These are phyloP conservation scores for Torymus texanus DNA, from an alignment of 2,888 invertebrate species.

Conservation along the genomic window DNA sequence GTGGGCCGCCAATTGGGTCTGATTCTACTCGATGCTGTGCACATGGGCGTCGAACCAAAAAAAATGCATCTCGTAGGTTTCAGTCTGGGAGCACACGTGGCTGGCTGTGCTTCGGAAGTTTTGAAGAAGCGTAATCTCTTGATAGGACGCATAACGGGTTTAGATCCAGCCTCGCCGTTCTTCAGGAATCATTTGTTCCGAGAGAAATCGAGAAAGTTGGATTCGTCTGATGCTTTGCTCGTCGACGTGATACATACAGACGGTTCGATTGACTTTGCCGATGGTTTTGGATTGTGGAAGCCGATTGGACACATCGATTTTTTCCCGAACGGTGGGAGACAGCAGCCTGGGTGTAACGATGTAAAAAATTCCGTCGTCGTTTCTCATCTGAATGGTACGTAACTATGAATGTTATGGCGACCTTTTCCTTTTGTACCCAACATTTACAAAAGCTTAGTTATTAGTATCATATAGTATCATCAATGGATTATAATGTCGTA, in stretches of 20 bases:
- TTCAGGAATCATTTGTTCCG: constrained; percentile 78
- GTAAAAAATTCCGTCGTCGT: constrained; percentile 78
- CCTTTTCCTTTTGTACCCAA: neutral
- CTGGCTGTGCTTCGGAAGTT: constrained; percentile 78
- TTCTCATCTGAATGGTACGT: constrained; percentile 77
- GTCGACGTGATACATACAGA: constrained; percentile 85
- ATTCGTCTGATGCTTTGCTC: constrained; percentile 79
- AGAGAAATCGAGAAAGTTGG: constrained; percentile 78
- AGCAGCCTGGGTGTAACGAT: constrained; percentile 79
- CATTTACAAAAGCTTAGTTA: too few relatives aligned
- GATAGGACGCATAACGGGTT: constrained; percentile 79
- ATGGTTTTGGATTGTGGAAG: constrained; percentile 79
- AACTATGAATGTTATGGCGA: neutral
- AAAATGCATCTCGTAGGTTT: constrained; percentile 79
- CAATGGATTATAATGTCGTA: too few relatives aligned
- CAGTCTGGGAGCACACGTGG: constrained; percentile 80
- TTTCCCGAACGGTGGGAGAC: constrained; percentile 79
- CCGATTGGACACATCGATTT: constrained; percentile 80
- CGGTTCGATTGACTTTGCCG: constrained; percentile 78
- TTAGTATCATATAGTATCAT: too few relatives aligned
- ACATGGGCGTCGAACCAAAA: constrained; percentile 74
- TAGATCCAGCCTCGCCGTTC: constrained; percentile 79
- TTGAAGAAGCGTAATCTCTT: constrained; percentile 74
- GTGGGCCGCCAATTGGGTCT: constrained; percentile 79
- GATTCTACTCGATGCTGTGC: constrained; percentile 76